Evolutionary conservation across 1,140 invertebrate species (phyloP).

Genomic region (Tenebrio molitor): DNA sequence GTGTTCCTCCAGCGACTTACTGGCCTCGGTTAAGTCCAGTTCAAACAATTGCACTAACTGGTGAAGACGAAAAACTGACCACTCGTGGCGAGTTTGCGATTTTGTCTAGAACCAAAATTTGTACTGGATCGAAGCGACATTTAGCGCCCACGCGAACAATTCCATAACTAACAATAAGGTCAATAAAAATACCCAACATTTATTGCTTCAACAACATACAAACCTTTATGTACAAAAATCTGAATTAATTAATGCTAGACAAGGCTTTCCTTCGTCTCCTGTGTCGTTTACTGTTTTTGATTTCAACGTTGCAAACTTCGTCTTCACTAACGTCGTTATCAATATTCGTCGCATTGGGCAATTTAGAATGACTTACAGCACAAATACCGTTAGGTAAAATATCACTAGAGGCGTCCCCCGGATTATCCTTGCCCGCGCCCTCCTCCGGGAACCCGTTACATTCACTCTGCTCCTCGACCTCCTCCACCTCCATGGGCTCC

Average conservation of each 20-base stretch:
- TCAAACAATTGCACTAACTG: too few relatives aligned
- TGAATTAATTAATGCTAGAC: constrained; percentile 27
- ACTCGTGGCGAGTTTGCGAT: too few relatives aligned
- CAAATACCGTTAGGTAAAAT: constrained; percentile 43
- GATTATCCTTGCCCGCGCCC: constrained; percentile 3
- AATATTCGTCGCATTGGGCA: constrained; percentile 33
- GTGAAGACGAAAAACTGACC: too few relatives aligned
- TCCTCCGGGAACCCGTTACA: constrained; percentile 34
- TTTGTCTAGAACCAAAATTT: too few relatives aligned
- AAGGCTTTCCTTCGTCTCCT: constrained; percentile 44
- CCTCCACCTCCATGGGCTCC: constrained; percentile 55
- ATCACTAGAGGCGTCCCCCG: constrained; percentile 41
- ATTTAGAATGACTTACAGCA: constrained; percentile 38
- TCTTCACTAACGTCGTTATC: constrained; percentile 44
- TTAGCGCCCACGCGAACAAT: neutral
- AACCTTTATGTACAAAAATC: constrained; percentile 32
- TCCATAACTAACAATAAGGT: constrained; percentile 14
- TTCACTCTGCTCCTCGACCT: constrained; percentile 21
- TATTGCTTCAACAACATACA: constrained; percentile 35
- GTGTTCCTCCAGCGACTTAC: too few relatives aligned
- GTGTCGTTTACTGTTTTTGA: constrained; percentile 43
- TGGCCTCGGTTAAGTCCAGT: too few relatives aligned
- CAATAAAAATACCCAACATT: constrained; percentile 37
- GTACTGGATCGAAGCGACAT: neutral
- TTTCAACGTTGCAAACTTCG: constrained; percentile 29